These are phyloP conservation scores for Pelobates cultripes DNA, from an alignment of 2,797 vertebrate species.

Conservation along the genomic window DNA sequence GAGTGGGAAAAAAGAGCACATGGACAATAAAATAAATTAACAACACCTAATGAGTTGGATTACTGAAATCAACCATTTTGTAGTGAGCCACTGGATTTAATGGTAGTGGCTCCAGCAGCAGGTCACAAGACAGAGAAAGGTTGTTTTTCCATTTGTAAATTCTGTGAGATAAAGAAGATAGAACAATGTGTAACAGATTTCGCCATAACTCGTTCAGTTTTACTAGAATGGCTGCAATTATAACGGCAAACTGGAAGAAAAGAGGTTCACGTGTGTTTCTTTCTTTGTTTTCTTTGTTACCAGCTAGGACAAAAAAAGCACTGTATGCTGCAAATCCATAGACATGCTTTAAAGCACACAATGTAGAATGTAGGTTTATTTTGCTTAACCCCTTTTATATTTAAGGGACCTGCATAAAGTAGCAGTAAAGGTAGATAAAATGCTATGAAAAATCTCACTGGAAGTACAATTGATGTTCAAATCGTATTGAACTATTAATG, in stretches of 20 bases:
- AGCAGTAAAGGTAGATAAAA: conserved; percentile 20
- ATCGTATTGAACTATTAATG: neutral
- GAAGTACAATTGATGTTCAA: conserved; percentile 1
- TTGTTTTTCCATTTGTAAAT: conserved; percentile 28
- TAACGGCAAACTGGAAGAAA: conserved; percentile 18
- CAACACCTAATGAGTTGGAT: neutral
- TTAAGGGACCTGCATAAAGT: conserved; percentile 8
- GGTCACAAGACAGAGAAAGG: conserved; percentile 38
- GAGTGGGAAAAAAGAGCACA: conserved; percentile 74
- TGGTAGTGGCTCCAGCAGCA: conserved; percentile 20
- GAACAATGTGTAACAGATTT: conserved; percentile 1
- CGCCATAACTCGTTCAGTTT: conserved; percentile 12
- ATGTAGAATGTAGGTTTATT: neutral
- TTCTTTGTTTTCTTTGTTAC: neutral
- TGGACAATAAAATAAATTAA: conserved; percentile 73
- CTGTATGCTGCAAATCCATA: neutral
- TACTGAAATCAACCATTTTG: neutral
- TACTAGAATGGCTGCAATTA: conserved; percentile 13
- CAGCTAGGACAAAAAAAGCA: neutral
- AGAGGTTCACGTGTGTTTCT: conserved; percentile 1
- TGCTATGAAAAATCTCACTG: neutral
- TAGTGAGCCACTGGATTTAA: conserved; percentile 7
- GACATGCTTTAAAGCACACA: neutral
- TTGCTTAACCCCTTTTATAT: neutral
- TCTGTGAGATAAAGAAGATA: conserved; percentile 26